Base-by-base conservation (phyloP, 2,797 vertebrate genomes). In the Alauda arvensis region DNA sequence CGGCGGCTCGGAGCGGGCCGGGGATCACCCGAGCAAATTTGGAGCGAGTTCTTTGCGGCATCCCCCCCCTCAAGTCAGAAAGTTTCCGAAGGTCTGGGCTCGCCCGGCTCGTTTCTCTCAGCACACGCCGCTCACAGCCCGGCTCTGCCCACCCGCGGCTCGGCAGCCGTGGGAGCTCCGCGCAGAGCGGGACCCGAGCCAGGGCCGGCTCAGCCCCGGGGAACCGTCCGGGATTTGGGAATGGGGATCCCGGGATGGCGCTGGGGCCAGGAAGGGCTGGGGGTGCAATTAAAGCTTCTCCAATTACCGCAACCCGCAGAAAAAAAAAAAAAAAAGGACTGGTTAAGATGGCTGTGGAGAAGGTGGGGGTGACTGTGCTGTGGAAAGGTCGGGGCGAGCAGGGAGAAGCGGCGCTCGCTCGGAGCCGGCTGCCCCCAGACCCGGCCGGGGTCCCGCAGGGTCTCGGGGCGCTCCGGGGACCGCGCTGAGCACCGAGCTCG, bases 11-110 rank as follows among this genome's bases (percentile, higher is more conserved):
- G 0, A 76, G 39, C 15, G 56, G 90, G 51, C 62, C 78, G 75
- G 82, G 79, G 70, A 84, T 92, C 67, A 55, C 78, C 60, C 60
- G 83, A 25, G 80, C 69, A 92, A 93, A 93, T 94, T 90, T 52
- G 91, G 72, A 93, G 65, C 48, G 53, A 74, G 83, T 55, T 70
- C 61, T 70, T 55, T 29, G 40, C 53, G 31, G 11, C 45, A 8
- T 34, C 37, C 37, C 37, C 37, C 37, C 53, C 26, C 29, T 65
- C 45, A 3, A 84, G 57, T 76, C 80, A 48, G 55, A 66, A 75
- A 92, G 80, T 87, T 88, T 57, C 34, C 31, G 16, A 57, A 70
- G 80, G 70, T 74, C 59, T 14, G 52, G 12, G 29, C 15, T 75
- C 6, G 60, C 20, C 29, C 34, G 18, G 4, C 51, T 78, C n/a